Base-by-base conservation (phyloP, 2,888 invertebrate genomes). In the Strigamia transsilvanica region DNA sequence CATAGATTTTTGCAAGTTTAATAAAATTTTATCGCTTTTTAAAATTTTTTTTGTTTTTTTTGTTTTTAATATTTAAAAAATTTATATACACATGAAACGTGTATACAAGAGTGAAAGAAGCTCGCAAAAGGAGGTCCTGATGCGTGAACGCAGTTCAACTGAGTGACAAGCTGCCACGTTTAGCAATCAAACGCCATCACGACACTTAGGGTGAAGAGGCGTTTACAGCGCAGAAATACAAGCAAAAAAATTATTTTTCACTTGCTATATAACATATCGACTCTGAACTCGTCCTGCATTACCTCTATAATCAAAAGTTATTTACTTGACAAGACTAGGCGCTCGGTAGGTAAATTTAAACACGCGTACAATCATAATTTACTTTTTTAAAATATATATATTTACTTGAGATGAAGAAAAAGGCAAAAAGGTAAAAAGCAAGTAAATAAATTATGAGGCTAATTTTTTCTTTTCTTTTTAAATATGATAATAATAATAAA, bases 261-360 rank as follows among this genome's bases (percentile, higher is more conserved):
- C 56, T 56, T 21, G 56, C 56, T 56, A 9, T 56, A 4, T 18
- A 56, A 18, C 56, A 18, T 18, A 56, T 56, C 56, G 56, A 56
- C 56, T 56, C 56, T 7, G 7, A 18, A 56, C n/a, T 18, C 18
- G 18, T n/a, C 18, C 21, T 18, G 18, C 56, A 56, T 56, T 56
- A n/a, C 56, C 56, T 56, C 46, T 56, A 56, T 56, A 56, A 56
- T 56, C 56, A 56, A 56, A 56, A 56, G 56, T 56, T 56, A 56
- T 56, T 56, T 56, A 18, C 18, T 56, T 56, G 56, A 56, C 56
- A 56, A 56, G 2, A 18, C 56, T 18, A 18, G 56, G 56, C 21
- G 56, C 56, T 56, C 56, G 56, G 56, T 56, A 56, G 56, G 56
- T 18, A 56, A 56, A 56, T 56, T 56, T 56, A 56, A n/a, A 18